Conservation (phyloP, 2,888 invertebrate genomes). For the Caenorhabditis japonica region DNA sequence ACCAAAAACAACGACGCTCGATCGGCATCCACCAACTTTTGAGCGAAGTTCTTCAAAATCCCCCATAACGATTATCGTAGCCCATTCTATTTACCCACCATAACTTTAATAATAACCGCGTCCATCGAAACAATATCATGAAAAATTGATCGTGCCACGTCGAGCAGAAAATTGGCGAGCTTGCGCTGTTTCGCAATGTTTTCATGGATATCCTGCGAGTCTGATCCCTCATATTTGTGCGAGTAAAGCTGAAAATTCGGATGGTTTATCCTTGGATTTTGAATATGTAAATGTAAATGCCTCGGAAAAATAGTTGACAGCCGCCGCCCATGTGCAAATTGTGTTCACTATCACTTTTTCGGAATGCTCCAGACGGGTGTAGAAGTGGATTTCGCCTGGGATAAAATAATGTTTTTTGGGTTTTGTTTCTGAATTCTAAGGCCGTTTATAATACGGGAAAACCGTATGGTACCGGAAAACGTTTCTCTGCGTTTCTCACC, state of each 20-base stretch:
- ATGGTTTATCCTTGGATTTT: too few species aligned
- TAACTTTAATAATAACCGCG: slow-evolving; percentile 86
- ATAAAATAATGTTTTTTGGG: slow-evolving; percentile 18
- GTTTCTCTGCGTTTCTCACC: too few species aligned
- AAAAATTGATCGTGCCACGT: slow-evolving; percentile 88
- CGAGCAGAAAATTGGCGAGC: slow-evolving; percentile 84
- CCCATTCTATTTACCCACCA: slow-evolving; percentile 79
- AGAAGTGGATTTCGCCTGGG: slow-evolving; percentile 72
- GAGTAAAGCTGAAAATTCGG: slow-evolving; percentile 82
- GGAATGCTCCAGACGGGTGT: slow-evolving; percentile 50
- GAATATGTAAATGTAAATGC: slow-evolving; percentile 34
- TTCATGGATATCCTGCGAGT: slow-evolving; percentile 53
- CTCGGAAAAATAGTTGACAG: slow-evolving; percentile 68
- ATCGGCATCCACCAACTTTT: slow-evolving; percentile 87
- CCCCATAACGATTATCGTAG: neutral
- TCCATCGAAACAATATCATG: slow-evolving; percentile 90
- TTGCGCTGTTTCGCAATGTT: slow-evolving; percentile 63
- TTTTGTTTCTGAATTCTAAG: too few species aligned
- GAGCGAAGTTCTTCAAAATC: slow-evolving; percentile 83
- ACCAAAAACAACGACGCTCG: slow-evolving; percentile 87
- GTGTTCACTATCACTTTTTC: slow-evolving; percentile 67
- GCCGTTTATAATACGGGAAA: too few species aligned
- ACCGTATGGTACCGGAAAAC: too few species aligned
- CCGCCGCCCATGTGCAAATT: slow-evolving; percentile 70
- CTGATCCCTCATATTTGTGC: slow-evolving; percentile 80